Evolutionary conservation across 2,113 vertebrate genomes (phyloP).

Genomic region (Cheilinus undulatus): DNA sequence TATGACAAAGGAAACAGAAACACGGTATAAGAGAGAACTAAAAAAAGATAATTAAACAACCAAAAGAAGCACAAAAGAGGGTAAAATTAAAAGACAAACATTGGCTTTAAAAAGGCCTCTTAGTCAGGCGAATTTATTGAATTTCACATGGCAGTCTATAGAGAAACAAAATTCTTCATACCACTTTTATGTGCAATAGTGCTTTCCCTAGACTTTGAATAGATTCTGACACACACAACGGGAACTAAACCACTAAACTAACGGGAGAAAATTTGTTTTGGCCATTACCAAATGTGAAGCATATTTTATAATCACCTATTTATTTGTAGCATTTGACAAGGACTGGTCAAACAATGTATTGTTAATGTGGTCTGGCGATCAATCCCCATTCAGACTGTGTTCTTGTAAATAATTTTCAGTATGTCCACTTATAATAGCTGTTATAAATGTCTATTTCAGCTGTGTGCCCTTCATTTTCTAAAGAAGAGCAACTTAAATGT

Average conservation of each 20-base stretch:
- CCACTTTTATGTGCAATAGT: too few relatives aligned
- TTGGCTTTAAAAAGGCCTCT: too few relatives aligned
- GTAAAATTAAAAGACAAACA: too few relatives aligned
- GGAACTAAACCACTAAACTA: not conserved
- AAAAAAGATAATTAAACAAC: too few relatives aligned
- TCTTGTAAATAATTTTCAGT: constrained; percentile 27
- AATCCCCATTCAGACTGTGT: not conserved
- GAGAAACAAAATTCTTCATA: not conserved
- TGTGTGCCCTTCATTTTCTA: constrained; percentile 25
- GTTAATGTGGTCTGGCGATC: not conserved
- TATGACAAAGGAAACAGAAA: too few relatives aligned
- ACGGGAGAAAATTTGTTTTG: not conserved
- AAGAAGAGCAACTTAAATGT: constrained; percentile 33
- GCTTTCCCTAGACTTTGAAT: not conserved
- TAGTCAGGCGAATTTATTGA: too few relatives aligned
- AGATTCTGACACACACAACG: not conserved
- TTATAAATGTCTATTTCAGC: constrained; percentile 14
- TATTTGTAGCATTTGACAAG: constrained; percentile 1
- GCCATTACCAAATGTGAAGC: not conserved
- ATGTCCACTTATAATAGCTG: constrained; percentile 27
- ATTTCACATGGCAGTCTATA: too few relatives aligned
- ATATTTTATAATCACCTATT: not conserved
- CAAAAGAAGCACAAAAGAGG: too few relatives aligned
- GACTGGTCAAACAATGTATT: not conserved
- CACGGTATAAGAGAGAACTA: too few relatives aligned